Base-by-base conservation (phyloP, 2,113 vertebrate genomes). In the Chamaetylas fuelleborni region DNA sequence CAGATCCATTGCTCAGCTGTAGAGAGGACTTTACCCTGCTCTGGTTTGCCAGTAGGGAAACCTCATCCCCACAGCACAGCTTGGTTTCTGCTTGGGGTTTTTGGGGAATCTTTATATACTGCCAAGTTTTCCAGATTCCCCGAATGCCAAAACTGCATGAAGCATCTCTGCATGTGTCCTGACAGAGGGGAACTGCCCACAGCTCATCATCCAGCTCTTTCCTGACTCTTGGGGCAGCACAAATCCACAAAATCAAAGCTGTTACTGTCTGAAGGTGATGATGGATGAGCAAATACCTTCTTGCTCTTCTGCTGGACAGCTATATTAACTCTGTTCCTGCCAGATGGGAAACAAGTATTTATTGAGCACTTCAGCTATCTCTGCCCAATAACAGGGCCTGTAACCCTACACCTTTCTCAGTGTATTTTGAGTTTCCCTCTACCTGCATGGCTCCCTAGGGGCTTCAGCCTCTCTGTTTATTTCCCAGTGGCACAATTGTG, bases 241-340 rank as follows among this genome's bases (percentile, higher is more conserved):
- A 0, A 57, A 54, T 56, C 57, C 25, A 10, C 4, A 2, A 94
- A 91, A 74, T 42, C 57, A 51, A 81, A 80, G 78, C 53, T 90
- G 43, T 74, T 82, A 17, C 53, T 65, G 36, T 78, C 61, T 84
- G 84, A 71, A 64, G 69, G 56, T 67, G 34, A 81, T 76, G 90
- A 80, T 61, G 62, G 81, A 76, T 90, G 76, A 90, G 54, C 61
- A 86, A 69, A 93, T 87, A 88, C 45, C 25, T 85, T 56, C 66
- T 57, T 57, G n/a, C 70, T 57, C 54, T 91, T 47, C 61, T 85
- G 53, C 70, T 28, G n/a, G 65, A n/a, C 5, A n/a, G 26, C 36
- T 85, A 3, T 67, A 66, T 94, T 74, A 87, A n/a, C 47, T 81
- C 61, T 81, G n/a, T 50, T 71, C 47, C 78, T 87, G 77, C 12